Base-by-base conservation (phyloP, 2,888 invertebrate genomes). In the Sphinx pinastri region DNA sequence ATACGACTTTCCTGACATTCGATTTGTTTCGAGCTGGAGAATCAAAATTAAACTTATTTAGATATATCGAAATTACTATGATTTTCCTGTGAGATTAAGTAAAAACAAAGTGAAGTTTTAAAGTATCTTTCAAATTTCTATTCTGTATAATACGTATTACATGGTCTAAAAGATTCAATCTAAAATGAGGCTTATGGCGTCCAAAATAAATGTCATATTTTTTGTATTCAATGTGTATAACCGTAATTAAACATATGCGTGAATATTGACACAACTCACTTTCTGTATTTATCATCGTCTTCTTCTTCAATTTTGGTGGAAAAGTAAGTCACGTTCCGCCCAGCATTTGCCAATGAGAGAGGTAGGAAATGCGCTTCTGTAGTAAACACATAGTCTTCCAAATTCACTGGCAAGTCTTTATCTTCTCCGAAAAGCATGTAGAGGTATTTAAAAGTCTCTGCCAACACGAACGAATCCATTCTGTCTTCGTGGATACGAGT, bases 391-490 rank as follows among this genome's bases (percentile, higher is more conserved):
- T 98, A 98, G 85, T 98, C 97, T 84, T 98, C 97, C 69, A 98
- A 89, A 86, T 98, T 96, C 16, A 98, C 90, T 10, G 97, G 95
- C 67, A 98, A 90, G 82, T 99, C 99, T 51, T 95, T 96, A 70
- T 97, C 96, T 78, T 99, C 89, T 0, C 98, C 96, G 88, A 99
- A 99, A 71, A 99, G 92, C 87, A 99, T 95, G 90, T 96, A 99
- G 12, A 99, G 94, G 88, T 99, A 99, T 89, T 99, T 99, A 84
- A 99, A 98, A 0, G 99, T 99, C 93, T 99, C 99, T 0, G 99
- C 98, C 1, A 99, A 94, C 0, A 99, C 98, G 92, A 98, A 99
- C 0, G 99, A 99, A 87, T 99, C 99, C 99, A 99, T 99, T 75
- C 99, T 96, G 85, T 99, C 99, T 85, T 99, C 99, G 83, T 98